phyloP scores from a whole-genome alignment of 2,113 vertebrate genomes.

The Anarrhichthys ocellatus region DNA sequence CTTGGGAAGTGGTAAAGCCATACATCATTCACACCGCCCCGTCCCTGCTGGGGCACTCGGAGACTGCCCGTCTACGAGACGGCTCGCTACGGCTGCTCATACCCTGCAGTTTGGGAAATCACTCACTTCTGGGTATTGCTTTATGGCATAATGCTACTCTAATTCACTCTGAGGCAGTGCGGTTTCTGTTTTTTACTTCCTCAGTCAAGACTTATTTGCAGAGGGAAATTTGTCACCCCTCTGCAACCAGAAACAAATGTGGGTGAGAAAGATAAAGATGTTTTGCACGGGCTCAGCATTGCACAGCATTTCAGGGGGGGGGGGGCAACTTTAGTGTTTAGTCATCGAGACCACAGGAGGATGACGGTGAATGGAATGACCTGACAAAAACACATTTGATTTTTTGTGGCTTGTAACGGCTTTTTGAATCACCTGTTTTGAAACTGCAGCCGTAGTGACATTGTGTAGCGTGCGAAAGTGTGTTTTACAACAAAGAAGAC shows the following conservation, averaged over 20 bases:
- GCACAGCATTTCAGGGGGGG: slow-evolving; percentile 8
- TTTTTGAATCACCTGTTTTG: slow-evolving; percentile 39
- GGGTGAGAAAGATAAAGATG: slow-evolving; percentile 3
- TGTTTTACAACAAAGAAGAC: slow-evolving; percentile 35
- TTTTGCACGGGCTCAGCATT: slow-evolving; percentile 16
- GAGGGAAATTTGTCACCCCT: slow-evolving; percentile 31
- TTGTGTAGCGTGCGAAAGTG: slow-evolving; percentile 33
- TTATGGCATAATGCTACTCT: slow-evolving; percentile 37
- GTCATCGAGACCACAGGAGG: slow-evolving; percentile 34
- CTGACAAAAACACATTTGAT: slow-evolving; percentile 25
- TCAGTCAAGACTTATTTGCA: slow-evolving; percentile 37
- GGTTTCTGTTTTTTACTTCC: neutral
- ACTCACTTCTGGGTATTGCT: slow-evolving; percentile 55
- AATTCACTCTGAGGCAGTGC: slow-evolving; percentile 28
- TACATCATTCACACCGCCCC: slow-evolving; percentile 57
- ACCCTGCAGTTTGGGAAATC: slow-evolving; percentile 47
- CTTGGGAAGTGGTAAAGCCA: slow-evolving; percentile 40
- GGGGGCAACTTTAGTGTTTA: slow-evolving; percentile 37
- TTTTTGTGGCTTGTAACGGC: slow-evolving; percentile 68
- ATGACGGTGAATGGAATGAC: slow-evolving; percentile 53
- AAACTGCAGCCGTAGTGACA: slow-evolving; percentile 23
- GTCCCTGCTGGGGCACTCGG: slow-evolving; percentile 39
- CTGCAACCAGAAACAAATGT: slow-evolving; percentile 28
- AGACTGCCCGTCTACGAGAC: slow-evolving; percentile 43
- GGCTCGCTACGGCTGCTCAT: slow-evolving; percentile 19